These are phyloP conservation scores for Gallinago media DNA, from an alignment of 2,113 vertebrate species.

Conservation along the genomic window DNA sequence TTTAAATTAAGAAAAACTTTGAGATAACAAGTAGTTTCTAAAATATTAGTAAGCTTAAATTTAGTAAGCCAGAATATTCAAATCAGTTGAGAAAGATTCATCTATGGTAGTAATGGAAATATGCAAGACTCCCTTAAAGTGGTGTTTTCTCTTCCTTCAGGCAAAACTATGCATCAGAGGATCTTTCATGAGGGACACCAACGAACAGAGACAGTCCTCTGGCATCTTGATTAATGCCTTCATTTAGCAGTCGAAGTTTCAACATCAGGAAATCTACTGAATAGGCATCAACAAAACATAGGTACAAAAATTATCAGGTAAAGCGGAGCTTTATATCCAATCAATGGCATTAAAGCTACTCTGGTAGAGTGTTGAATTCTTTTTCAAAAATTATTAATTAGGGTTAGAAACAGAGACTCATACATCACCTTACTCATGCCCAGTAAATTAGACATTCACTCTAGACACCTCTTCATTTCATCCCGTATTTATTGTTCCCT, in stretches of 20 bases:
- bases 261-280: background rate
- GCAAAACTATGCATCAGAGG: background rate
- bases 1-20: background rate
- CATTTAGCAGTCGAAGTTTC: background rate
- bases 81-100: background rate
- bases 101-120: background rate
- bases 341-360: background rate
- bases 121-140: background rate
- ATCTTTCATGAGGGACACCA: background rate
- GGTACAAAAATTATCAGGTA: background rate
- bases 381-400: background rate
- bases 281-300: background rate
- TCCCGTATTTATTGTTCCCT: background rate
- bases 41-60: background rate
- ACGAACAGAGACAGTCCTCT: background rate
- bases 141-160: background rate
- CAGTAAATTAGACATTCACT: background rate
- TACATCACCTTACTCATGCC: background rate
- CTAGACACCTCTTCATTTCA: background rate
- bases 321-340: background rate
- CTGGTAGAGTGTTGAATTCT: background rate
- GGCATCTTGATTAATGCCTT: background rate
- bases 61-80: background rate
- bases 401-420: background rate
- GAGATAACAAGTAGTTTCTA: background rate